Base-by-base conservation (phyloP, 1,140 invertebrate species). In the Lepidurus apus region DNA sequence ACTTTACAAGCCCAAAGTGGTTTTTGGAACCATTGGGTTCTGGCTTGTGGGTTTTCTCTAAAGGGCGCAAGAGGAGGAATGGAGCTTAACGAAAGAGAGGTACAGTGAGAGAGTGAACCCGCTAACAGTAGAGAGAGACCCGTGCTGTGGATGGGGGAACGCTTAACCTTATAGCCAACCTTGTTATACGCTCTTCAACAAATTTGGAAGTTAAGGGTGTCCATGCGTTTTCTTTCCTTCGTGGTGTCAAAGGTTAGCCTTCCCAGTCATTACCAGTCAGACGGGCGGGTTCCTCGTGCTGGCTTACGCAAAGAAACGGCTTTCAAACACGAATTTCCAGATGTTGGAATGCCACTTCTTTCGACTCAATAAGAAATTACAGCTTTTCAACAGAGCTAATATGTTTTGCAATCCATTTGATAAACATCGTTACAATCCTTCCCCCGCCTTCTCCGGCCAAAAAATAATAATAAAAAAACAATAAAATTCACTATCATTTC, bases 231-330 rank as follows among this genome's bases (percentile, higher is more conserved):
- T 65, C 53, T 21, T 65, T 65, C 21, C 53, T 65, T 13, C 53
- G 53, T 65, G 53, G 53, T 65, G 53, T 65, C 53, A 65, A 17
- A 65, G 53, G 8, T 65, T 21, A 65, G 53, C 21, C 53, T 65
- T 9, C 53, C 53, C 53, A 21, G 53, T 65, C 53, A 65, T 65
- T 65, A 65, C 17, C 53, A 65, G 53, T 65, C 53, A 65, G 53
- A 65, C 53, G 53, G 53, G 53, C 53, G 53, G 53, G 53, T 65
- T 65, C 53, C 53, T 65, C 53, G 53, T 65, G 21, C 53, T 65
- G 17, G 53, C 17, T 21, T 65, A 65, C 53, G 53, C 53, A 65
- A 65, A 65, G 53, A 65, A 65, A 65, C 21, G 53, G 10, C 53
- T 17, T 21, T 21, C 17, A 7, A 65, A 65, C 53, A 65, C 53